phyloP scores from a whole-genome alignment of 2,113 vertebrate species.

The Empidonax traillii region DNA sequence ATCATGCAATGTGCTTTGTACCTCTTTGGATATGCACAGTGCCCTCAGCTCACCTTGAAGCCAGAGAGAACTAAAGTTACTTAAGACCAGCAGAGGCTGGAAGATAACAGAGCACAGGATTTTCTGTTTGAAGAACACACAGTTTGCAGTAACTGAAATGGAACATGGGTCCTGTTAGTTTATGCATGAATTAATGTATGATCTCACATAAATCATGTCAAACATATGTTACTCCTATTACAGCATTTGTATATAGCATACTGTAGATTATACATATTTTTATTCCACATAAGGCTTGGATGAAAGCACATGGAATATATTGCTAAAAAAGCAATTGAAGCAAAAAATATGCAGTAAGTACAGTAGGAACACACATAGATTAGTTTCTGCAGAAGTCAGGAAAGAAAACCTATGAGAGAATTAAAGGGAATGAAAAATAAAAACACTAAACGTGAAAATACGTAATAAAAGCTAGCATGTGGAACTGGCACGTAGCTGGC shows the following conservation, averaged over 20 bases:
- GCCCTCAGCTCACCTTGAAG: slow-evolving; percentile 15
- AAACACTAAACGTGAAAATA: not conserved
- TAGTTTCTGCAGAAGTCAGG: not conserved
- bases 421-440: not conserved
- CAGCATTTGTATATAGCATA: slow-evolving; percentile 22
- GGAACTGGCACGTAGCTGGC: not conserved
- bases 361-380: not conserved
- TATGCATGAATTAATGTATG: not conserved
- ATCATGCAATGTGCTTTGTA: not conserved
- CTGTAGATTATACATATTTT: slow-evolving; percentile 9
- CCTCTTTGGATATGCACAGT: not conserved
- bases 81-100: not conserved
- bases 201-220: slow-evolving; percentile 2
- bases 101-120: not conserved
- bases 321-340: not conserved
- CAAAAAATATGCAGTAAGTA: not conserved
- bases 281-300: slow-evolving; percentile 4
- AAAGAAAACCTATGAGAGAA: not conserved
- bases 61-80: not conserved
- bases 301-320: not conserved
- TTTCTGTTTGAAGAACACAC: not conserved
- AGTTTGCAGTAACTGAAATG: slow-evolving; percentile 8
- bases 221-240: slow-evolving; percentile 17
- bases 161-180: not conserved
- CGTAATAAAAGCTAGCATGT: not conserved